phyloP scores from a whole-genome alignment of 2,797 vertebrate genomes.

The Decapterus maruadsi region DNA sequence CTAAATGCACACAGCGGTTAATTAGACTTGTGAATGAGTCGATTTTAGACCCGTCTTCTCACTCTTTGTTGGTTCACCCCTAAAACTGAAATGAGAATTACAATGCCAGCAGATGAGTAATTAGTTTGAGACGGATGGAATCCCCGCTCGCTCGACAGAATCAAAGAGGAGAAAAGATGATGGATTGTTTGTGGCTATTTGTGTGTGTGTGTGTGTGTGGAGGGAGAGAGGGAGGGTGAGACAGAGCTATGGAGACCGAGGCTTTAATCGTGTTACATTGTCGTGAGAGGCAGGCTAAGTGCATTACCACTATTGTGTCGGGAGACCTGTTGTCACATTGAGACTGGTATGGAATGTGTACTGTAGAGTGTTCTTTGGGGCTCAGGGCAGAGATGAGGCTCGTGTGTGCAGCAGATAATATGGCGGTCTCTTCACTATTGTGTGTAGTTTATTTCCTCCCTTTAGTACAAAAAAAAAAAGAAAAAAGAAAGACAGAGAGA shows the following conservation, averaged over 20 bases:
- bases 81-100: constrained; percentile 73
- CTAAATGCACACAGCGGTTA: constrained; percentile 58
- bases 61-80: constrained; percentile 69
- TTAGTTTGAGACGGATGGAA: constrained; percentile 73
- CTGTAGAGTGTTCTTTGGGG: constrained; percentile 33
- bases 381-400: constrained; percentile 25
- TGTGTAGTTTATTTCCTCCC: constrained; percentile 37
- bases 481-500: background rate
- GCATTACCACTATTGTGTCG: constrained; percentile 60
- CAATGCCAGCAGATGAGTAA: constrained; percentile 73
- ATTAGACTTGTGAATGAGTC: constrained; percentile 69
- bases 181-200: constrained; percentile 53
- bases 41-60: constrained; percentile 58
- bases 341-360: constrained; percentile 43
- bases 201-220: constrained; percentile 14
- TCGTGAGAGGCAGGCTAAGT: constrained; percentile 64
- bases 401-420: constrained; percentile 36
- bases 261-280: constrained; percentile 71
- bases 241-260: constrained; percentile 37
- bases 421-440: constrained; percentile 34
- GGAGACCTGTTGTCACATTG: constrained; percentile 49
- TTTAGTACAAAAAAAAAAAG: background rate
- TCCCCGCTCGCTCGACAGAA: constrained; percentile 63
- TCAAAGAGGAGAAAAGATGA: constrained; percentile 69
- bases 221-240: constrained; percentile 32